Evolutionary conservation across 2,888 invertebrate genomes (phyloP).

Genomic region (Lomographa bimaculata): DNA sequence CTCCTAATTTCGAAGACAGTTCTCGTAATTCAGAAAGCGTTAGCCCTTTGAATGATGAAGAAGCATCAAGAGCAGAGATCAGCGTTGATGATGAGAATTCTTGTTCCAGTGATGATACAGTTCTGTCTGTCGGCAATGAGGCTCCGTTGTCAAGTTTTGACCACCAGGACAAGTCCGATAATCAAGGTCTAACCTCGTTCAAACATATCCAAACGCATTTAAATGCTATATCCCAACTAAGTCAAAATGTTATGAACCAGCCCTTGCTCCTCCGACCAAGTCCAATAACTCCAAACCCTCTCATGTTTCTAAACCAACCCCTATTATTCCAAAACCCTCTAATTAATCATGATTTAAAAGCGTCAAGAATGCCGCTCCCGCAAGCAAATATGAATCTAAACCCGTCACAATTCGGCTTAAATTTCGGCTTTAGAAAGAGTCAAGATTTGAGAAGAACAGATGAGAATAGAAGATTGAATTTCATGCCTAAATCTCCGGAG

Average conservation of each 20-base stretch:
- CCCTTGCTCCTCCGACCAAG: slow-evolving; percentile 71
- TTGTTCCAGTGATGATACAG: slow-evolving; percentile 90
- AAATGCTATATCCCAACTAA: slow-evolving; percentile 87
- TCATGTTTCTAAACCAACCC: slow-evolving; percentile 78
- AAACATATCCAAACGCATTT: slow-evolving; percentile 87
- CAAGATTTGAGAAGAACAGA: slow-evolving; percentile 57
- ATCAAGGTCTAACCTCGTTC: slow-evolving; percentile 79
- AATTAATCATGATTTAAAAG: slow-evolving; percentile 67
- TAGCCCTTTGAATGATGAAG: slow-evolving; percentile 66
- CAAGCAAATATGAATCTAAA: slow-evolving; percentile 56
- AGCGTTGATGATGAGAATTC: slow-evolving; percentile 84
- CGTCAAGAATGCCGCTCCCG: slow-evolving; percentile 56
- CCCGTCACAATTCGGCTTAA: slow-evolving; percentile 57
- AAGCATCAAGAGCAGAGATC: slow-evolving; percentile 67
- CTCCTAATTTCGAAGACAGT: slow-evolving; percentile 48
- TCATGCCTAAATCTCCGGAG: slow-evolving; percentile 65
- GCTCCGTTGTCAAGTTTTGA: slow-evolving; percentile 76
- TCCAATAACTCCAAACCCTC: slow-evolving; percentile 76
- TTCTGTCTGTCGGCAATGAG: slow-evolving; percentile 92
- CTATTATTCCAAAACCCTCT: slow-evolving; percentile 70
- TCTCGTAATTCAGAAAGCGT: slow-evolving; percentile 60
- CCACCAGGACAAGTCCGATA: slow-evolving; percentile 47
- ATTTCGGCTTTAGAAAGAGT: slow-evolving; percentile 56
- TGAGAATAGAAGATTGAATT: slow-evolving; percentile 57
- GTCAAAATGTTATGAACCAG: slow-evolving; percentile 74